Percentiles rank a stretch among this genome's conserved stretches.
phyloP scores from a whole-genome alignment of 1,140 invertebrate species.

The Drosophila jambulina region DNA sequence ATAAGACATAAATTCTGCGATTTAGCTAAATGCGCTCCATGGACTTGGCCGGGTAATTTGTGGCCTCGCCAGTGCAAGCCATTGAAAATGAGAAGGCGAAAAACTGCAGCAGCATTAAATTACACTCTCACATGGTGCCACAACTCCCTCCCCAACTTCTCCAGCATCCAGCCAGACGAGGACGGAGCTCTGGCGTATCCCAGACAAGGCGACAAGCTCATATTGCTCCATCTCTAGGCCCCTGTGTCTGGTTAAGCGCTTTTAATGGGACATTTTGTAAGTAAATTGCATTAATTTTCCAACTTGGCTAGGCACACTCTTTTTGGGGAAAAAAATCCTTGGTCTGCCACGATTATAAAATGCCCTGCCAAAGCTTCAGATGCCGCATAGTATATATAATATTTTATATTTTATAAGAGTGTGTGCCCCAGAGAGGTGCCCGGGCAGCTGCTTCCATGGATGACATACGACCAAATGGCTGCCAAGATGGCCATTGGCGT shows the following conservation, averaged over 20 bases:
- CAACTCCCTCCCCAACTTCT: slow-evolving; percentile 5
- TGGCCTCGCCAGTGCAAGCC: slow-evolving; percentile 40
- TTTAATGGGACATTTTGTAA: slow-evolving; percentile 79
- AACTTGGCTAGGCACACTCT: slow-evolving; percentile 36
- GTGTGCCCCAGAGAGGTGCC: background rate
- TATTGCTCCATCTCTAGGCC: slow-evolving; percentile 53
- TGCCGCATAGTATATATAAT: background rate
- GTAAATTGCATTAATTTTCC: slow-evolving; percentile 80
- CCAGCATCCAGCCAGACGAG: background rate
- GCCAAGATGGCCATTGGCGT: slow-evolving; percentile 50
- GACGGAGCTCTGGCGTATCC: slow-evolving; percentile 4
- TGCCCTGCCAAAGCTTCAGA: background rate
- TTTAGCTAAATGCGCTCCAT: slow-evolving; percentile 78
- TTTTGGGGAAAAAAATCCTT: too few species aligned
- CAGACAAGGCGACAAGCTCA: slow-evolving; percentile 73
- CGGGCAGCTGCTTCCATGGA: slow-evolving; percentile 3
- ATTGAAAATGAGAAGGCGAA: slow-evolving; percentile 17
- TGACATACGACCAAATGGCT: slow-evolving; percentile 47
- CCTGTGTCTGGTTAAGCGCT: slow-evolving; percentile 49
- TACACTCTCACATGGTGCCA: slow-evolving; percentile 44
- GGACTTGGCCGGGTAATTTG: slow-evolving; percentile 76
- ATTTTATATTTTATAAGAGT: background rate
- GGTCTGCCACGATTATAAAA: background rate
- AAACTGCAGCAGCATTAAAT: slow-evolving; percentile 75
- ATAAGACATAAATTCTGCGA: slow-evolving; percentile 82